Evolutionary conservation across 1,140 invertebrate species (phyloP), one percentile per base, ranked within the genome.

Genomic region (Drosophila subobscura): DNA sequence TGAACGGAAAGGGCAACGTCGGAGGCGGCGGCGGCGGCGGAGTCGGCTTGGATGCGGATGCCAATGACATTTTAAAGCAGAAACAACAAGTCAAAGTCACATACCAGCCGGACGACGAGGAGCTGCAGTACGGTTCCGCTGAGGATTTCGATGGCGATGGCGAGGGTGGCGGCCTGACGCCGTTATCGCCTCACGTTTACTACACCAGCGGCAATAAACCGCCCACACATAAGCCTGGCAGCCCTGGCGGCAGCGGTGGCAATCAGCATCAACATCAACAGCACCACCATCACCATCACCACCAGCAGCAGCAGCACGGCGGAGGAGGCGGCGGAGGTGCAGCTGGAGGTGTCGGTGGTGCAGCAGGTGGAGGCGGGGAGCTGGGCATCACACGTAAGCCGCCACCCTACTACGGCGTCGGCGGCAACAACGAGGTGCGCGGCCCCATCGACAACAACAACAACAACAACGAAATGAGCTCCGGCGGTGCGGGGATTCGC

Each of bases 51-150:
- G 91, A 90, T 61, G 76, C 81, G 68, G 91, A 91, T 78, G 80
- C 90, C 76, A 91, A 91, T 81, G 91, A 91, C 75, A 90, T 91
- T 74, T 77, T 91, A 72, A 91, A 91, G 74, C 77, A 88, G 75
- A 91, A 91, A 84, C 90, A 90, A 83, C 90, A 90, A 90, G 83
- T 91, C 79, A 91, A 81, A 85, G 90, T 86, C 78, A 91, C 85
- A 76, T 91, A 89, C 77, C 90, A 85, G 73, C 86, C 90, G 46
- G 90, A 91, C 42, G 91, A 91, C 53, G 91, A 91, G 68, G 90
- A 91, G 59, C 79, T 91, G 51, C 71, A 74, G 47, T 91, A 91
- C 59, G 89, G 90, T 40, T 91, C 90, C 49, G 76, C 80, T n/a
- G 90, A 91, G 90, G 86, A 91, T 73, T 91, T 90, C 63, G 90